Evolutionary conservation across 2,797 vertebrate genomes (phyloP).

Genomic region (Coracias cyanogaster): DNA sequence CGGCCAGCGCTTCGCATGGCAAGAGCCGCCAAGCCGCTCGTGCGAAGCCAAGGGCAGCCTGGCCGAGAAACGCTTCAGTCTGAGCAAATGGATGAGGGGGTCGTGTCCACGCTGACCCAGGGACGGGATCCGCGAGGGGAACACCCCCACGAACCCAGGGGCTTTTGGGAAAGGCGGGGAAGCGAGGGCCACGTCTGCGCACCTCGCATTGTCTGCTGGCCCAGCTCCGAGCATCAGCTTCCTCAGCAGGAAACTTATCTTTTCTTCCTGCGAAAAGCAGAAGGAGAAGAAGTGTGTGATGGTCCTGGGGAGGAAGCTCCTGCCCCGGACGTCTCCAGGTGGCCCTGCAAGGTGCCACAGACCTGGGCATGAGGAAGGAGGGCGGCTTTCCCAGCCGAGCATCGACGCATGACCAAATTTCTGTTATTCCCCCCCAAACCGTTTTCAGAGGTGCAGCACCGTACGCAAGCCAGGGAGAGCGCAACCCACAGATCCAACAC

Average conservation of each 20-base stretch:
- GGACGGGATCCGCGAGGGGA: background rate
- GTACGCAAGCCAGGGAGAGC: fast-evolving
- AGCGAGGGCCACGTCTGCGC: background rate
- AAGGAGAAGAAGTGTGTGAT: slow-evolving; percentile 4
- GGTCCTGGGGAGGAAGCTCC: background rate
- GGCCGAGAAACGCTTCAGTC: background rate
- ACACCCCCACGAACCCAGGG: fast-evolving
- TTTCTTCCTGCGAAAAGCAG: slow-evolving; percentile 67
- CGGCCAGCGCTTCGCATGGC: fast-evolving
- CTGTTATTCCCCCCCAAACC: fast-evolving
- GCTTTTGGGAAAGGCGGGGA: background rate
- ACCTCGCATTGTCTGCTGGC: background rate
- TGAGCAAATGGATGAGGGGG: background rate
- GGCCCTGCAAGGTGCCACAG: background rate
- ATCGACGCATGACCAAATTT: fast-evolving
- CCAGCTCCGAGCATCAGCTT: background rate
- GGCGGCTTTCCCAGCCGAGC: background rate
- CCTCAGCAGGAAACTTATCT: slow-evolving; percentile 38
- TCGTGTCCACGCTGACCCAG: fast-evolving
- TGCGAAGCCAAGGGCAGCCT: background rate
- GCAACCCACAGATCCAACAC: fast-evolving
- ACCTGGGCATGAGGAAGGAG: fast-evolving
- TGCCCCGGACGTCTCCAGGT: background rate
- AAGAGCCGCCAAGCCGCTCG: background rate
- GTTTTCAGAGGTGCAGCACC: fast-evolving